Base-by-base conservation (phyloP, 2,113 vertebrate species). In the Cardinalis cardinalis region DNA sequence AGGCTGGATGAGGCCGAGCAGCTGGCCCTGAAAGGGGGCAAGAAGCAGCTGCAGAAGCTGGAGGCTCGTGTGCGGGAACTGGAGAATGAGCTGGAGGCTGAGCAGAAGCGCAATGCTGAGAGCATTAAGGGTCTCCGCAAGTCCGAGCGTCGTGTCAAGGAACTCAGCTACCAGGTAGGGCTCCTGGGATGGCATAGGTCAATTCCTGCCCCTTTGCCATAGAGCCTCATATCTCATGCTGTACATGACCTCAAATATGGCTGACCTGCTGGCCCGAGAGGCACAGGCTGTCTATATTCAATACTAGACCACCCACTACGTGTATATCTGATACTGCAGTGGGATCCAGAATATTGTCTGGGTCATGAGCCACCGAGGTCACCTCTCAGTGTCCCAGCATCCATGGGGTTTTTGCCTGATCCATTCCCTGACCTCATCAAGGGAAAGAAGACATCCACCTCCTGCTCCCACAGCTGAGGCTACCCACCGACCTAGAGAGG, bases 81-180 rank as follows among this genome's bases (percentile, higher is more conserved):
- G 95, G 99, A 99, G 95, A 98, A 91, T 0, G 99, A 99, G 87
- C 97, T 99, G 80, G 98, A 99, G 6, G 98, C 88, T 0, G 99
- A 99, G 97, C 98, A 99, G 97, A 98, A 98, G 82, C 98, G 98
- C 85, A 97, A 97, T 4, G 97, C 91, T 0, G 98, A 99, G 76
- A 98, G 98, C 0, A 21, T 99, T 40, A 99, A 99, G 88, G 99
- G 98, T 95, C 97, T 99, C 75, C 98, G 98, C 82, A 99, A 99
- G 97, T 98, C 98, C 0, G 99, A 99, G 96, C 94, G 99, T 46
- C 98, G 99, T 17, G 97, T 98, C 90, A 99, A 99, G 96, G 99
- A 99, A 92, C 98, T 98, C 48, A 84, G 94, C 89, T 97, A 97
- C 94, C 97, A 97, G 97, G 97, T 97, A 38, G 21, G 40, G 10